Evolutionary conservation across 2,113 vertebrate species (phyloP).

Genomic region (Microcebus tavaratra): DNA sequence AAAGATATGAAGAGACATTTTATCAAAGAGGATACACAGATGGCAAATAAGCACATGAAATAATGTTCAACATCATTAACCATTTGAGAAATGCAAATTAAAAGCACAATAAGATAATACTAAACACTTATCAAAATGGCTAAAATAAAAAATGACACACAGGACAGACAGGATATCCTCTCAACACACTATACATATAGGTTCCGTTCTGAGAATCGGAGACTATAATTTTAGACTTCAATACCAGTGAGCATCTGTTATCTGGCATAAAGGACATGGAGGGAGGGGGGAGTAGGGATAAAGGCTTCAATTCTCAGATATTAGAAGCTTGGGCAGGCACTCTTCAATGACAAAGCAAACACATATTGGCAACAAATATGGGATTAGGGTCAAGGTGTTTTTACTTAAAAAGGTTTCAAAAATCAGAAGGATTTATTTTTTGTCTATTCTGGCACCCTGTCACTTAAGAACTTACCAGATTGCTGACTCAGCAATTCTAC

Average conservation of each 20-base stretch:
- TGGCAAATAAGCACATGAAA: conserved; percentile 9
- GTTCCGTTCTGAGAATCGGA: not conserved
- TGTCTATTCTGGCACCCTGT: not conserved
- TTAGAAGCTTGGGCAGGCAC: not conserved
- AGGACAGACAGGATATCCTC: not conserved
- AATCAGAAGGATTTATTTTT: conserved; percentile 35
- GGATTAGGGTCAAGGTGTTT: not conserved
- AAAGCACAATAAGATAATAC: not conserved
- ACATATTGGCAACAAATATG: not conserved
- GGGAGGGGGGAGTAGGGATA: not conserved
- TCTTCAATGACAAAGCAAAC: conserved; percentile 13
- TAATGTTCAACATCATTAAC: not conserved
- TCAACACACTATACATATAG: not conserved
- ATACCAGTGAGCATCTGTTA: not conserved
- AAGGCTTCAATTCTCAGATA: not conserved
- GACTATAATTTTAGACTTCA: not conserved
- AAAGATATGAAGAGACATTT: not conserved
- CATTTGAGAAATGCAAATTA: not conserved
- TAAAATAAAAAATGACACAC: not conserved
- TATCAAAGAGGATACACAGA: not conserved
- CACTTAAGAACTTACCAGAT: conserved; percentile 84
- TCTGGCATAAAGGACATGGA: not conserved
- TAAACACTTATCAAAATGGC: not conserved
- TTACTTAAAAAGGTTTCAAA: conserved; percentile 51
- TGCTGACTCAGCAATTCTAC: conserved; percentile 81